Evolutionary conservation across 2,113 vertebrate species (phyloP).

Genomic region (Lophius piscatorius): DNA sequence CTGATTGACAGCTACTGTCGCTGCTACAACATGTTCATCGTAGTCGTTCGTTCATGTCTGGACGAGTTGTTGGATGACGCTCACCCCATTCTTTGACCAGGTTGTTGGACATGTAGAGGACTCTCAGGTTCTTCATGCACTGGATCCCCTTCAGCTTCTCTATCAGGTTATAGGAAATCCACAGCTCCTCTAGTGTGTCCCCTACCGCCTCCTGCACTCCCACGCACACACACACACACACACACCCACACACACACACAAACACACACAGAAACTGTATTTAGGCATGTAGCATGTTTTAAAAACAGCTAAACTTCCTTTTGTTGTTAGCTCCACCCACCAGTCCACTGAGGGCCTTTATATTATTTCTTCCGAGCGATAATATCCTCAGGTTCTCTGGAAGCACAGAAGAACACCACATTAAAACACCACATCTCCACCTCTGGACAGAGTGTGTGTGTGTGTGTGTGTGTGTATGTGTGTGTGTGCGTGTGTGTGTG

Average conservation of each 20-base stretch:
- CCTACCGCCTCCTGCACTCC: constrained; percentile 88
- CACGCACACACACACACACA: constrained; percentile 3
- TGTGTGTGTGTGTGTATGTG: not conserved
- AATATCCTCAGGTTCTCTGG: constrained; percentile 94
- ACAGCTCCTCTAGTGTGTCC: constrained; percentile 92
- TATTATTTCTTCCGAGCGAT: constrained; percentile 95
- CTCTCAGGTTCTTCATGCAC: constrained; percentile 90
- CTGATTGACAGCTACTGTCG: too few relatives aligned
- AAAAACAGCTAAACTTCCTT: not conserved
- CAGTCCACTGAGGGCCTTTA: constrained; percentile 94
- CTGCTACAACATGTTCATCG: too few relatives aligned
- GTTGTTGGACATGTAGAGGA: constrained; percentile 98
- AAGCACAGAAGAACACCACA: constrained; percentile 22
- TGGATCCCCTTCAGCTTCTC: constrained; percentile 95
- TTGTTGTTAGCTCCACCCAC: constrained; percentile 75
- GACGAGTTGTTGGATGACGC: constrained; percentile 44
- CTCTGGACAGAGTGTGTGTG: not conserved
- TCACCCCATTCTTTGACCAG: constrained; percentile 97
- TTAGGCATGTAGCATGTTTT: too few relatives aligned
- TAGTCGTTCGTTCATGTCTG: too few relatives aligned
- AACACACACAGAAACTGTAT: too few relatives aligned
- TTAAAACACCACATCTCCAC: not conserved
- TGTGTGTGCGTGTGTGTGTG: not conserved
- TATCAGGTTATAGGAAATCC: constrained; percentile 97
- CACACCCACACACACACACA: not conserved